Base-by-base conservation (phyloP, 1,140 invertebrate genomes). In the Acyrthosiphon pisum region DNA sequence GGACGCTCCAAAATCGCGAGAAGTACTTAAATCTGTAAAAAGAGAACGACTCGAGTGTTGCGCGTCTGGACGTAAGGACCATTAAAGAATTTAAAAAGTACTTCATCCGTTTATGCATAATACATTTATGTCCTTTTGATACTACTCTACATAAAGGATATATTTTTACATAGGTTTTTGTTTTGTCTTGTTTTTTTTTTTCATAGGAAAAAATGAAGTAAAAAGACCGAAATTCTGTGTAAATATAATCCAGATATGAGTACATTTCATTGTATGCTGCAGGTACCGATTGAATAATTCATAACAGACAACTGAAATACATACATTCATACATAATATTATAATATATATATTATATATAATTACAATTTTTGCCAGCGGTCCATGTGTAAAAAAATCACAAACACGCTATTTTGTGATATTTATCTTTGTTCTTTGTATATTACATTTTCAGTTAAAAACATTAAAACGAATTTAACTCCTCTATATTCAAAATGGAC, bases 211-310 rank as follows among this genome's bases (percentile, higher is more conserved):
- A 46, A 50, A 91, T 6, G 46, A 91, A 83, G 26, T 30, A 48
- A 60, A 76, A 91, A 76, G 8, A 90, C 88, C 60, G 22, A 89
- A 83, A 48, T 92, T 46, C 91, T 50, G 44, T 92, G 76, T 50
- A 92, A 92, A 92, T 92, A 92, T 50, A 92, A 92, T 81, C 23
- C 91, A 92, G n/a, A 92, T 83, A 81, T 35, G n/a, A 92, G 68
- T 48, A 18, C 22, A 53, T 20, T n/a, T 48, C 91, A 68, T 50
- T 83, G 44, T 92, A 50, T 50, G n/a, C 3, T 22, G 41, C 44
- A 83, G 68, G 76, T 83, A 50, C 91, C 76, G n/a, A 92, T 92
- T 92, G 60, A 81, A 92, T 92, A 92, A 92, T 92, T 92, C 68
- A 92, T 92, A 50, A 92, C n/a, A 35, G 68, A 83, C 60, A 53